A percentile compares a stretch with the other conserved stretches of the same genome.
Conservation (phyloP, 2,797 vertebrate species). For the Aythya fuligula region DNA sequence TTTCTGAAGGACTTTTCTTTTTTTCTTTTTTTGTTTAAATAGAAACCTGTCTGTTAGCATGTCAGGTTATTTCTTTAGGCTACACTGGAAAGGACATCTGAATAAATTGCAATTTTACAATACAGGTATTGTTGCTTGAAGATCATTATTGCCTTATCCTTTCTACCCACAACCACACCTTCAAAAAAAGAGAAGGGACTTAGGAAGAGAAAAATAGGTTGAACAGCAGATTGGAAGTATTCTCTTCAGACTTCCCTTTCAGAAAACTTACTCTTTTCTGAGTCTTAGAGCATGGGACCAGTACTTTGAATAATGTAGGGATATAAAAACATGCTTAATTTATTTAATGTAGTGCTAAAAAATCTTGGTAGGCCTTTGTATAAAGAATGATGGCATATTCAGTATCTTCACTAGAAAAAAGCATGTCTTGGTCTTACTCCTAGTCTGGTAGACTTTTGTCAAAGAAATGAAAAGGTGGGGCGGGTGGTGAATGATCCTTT, state of each 20-base stretch:
- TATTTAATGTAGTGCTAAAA: slow-evolving; percentile 9
- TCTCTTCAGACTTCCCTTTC: slow-evolving; percentile 3
- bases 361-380: not conserved
- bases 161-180: slow-evolving; percentile 21
- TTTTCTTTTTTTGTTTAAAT: slow-evolving; percentile 46
- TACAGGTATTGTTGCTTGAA: slow-evolving; percentile 50
- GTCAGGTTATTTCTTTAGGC: slow-evolving; percentile 51
- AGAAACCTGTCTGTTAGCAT: slow-evolving; percentile 47
- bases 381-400: not conserved
- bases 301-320: not conserved
- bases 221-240: not conserved
- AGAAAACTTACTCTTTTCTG: not conserved
- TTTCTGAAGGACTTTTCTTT: slow-evolving; percentile 49
- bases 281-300: not conserved
- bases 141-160: slow-evolving; percentile 30
- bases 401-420: not conserved
- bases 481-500: not conserved
- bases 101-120: slow-evolving; percentile 61
- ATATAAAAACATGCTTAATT: not conserved
- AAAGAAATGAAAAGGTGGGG: not conserved
- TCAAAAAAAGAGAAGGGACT: not conserved
- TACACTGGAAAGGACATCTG: slow-evolving; percentile 44
- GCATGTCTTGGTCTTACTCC: not conserved
- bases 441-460: not conserved
- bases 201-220: not conserved